Percentiles rank a stretch among this genome's conserved stretches.
Evolutionary conservation across 2,888 invertebrate genomes (phyloP).

Genomic region (Zaprionus obscuricornis): DNA sequence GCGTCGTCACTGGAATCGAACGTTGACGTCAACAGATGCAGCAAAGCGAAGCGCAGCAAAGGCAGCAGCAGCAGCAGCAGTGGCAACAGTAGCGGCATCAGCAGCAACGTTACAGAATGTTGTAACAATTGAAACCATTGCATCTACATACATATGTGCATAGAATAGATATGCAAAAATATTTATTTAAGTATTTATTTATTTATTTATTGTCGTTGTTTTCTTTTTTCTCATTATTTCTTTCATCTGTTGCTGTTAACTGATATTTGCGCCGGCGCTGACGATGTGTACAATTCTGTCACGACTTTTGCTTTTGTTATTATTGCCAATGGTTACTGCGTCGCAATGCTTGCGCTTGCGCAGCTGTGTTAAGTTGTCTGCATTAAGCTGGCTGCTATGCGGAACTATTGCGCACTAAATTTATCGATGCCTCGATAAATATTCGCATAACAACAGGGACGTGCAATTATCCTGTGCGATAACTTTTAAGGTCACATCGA

Average conservation of each 20-base stretch:
- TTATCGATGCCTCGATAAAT: constrained; percentile 22
- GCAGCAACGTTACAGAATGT: constrained; percentile 33
- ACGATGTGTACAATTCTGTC: constrained; percentile 59
- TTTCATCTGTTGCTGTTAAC: constrained; percentile 12
- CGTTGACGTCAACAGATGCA: constrained; percentile 37
- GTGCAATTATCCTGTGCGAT: constrained; percentile 1
- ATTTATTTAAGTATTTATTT: not conserved
- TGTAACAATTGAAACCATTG: constrained; percentile 54
- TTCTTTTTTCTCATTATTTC: not conserved
- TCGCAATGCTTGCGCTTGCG: constrained; percentile 35
- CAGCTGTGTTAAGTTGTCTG: too few species aligned
- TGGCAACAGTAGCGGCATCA: constrained; percentile 1
- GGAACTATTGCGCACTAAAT: constrained; percentile 29
- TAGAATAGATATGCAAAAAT: not conserved
- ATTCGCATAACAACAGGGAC: too few species aligned
- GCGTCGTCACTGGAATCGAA: constrained; percentile 25
- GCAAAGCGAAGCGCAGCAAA: constrained; percentile 22
- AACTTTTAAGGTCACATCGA: too few species aligned
- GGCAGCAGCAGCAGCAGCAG: constrained; percentile 3
- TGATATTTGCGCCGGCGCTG: constrained; percentile 12
- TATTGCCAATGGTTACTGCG: too few species aligned
- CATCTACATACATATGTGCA: constrained; percentile 33
- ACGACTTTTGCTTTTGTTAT: constrained; percentile 61
- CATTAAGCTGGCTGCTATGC: constrained; percentile 27
- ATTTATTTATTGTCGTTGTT: not conserved